Percentiles rank a stretch among this genome's conserved stretches.
Conservation (phyloP, 2,797 vertebrate species). For the Clamator glandarius region DNA sequence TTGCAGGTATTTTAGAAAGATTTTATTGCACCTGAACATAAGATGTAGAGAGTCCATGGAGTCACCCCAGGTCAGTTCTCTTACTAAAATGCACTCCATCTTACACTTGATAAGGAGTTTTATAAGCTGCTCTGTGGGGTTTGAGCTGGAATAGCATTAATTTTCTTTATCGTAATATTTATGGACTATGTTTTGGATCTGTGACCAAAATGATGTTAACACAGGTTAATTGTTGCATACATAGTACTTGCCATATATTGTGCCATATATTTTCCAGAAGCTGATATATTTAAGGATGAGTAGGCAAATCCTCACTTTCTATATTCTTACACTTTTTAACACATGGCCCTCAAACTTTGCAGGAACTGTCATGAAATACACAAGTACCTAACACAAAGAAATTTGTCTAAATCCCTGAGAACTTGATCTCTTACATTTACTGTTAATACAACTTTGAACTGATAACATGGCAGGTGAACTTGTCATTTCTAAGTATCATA, state of each 20-base stretch:
- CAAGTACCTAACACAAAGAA: neutral
- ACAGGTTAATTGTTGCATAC: neutral
- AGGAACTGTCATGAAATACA: neutral
- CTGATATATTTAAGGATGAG: neutral
- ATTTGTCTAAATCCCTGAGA: neutral
- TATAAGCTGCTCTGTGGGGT: neutral
- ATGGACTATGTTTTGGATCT: neutral
- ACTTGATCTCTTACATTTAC: slow-evolving; percentile 21
- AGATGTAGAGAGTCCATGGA: neutral
- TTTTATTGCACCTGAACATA: neutral
- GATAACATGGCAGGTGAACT: neutral
- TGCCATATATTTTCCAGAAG: neutral
- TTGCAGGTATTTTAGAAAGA: neutral
- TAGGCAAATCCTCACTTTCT: neutral
- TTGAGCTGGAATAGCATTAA: neutral
- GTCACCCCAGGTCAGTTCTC: neutral
- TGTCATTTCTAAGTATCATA: neutral
- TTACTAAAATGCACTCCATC: neutral
- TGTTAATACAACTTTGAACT: slow-evolving; percentile 6
- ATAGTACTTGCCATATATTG: neutral
- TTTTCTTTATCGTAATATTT: neutral
- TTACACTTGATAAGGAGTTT: neutral
- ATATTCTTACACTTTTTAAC: neutral
- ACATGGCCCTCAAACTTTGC: neutral
- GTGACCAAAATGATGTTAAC: neutral